Evolutionary conservation across 2,797 vertebrate species (phyloP).

Genomic region (Pseudochirops corinnae): DNA sequence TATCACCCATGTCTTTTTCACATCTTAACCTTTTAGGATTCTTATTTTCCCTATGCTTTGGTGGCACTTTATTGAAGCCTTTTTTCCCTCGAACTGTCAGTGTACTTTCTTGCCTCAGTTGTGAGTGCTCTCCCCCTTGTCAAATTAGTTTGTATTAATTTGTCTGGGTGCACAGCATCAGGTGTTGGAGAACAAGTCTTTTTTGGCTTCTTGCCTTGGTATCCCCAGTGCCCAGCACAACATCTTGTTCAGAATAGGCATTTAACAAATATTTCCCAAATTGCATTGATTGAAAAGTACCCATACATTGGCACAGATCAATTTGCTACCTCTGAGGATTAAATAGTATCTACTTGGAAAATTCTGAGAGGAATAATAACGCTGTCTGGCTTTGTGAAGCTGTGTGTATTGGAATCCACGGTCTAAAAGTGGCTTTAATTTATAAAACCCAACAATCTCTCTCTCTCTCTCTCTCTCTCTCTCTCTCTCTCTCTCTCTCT

Average conservation of each 20-base stretch:
- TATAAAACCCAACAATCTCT: not conserved
- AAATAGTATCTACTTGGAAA: constrained; percentile 39
- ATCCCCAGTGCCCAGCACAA: not conserved
- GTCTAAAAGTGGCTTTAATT: not conserved
- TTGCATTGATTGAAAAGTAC: not conserved
- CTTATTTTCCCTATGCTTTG: not conserved
- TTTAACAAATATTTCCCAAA: not conserved
- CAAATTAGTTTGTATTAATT: not conserved
- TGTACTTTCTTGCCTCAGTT: not conserved
- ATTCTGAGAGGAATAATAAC: constrained; percentile 25
- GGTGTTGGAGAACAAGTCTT: not conserved
- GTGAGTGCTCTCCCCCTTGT: not conserved
- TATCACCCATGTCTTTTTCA: not conserved
- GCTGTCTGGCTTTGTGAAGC: not conserved
- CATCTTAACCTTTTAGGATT: not conserved
- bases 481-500: not conserved
- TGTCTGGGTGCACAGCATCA: not conserved
- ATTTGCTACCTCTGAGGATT: constrained; percentile 11
- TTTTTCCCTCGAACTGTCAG: not conserved
- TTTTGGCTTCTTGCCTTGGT: not conserved
- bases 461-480: not conserved
- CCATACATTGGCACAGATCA: not conserved
- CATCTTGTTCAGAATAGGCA: not conserved
- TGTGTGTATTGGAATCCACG: not conserved
- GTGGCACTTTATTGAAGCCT: not conserved